Base-by-base conservation (phyloP, 2,113 vertebrate species). In the Scomber colias region DNA sequence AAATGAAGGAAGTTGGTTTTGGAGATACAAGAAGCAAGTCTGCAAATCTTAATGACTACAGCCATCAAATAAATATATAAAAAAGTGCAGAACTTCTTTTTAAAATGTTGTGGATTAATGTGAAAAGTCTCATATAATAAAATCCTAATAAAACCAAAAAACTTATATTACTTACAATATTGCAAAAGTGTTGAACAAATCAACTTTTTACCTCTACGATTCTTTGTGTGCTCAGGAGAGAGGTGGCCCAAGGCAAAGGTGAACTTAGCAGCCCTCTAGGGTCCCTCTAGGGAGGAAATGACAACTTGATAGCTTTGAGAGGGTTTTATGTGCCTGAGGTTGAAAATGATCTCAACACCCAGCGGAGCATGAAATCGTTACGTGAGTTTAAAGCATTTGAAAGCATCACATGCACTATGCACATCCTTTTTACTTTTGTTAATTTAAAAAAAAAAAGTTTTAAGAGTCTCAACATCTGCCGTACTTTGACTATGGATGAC, bases 301-400 rank as follows among this genome's bases (percentile, higher is more conserved):
- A 76, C 66, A 79, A 71, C 53, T 56, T 55, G n/a, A 19, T 46
- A 3, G 66, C 31, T 76, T 24, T 27, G 1, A 35, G n/a, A 16
- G 9, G 62, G 6, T 30, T 35, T 68, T 31, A 46, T 51, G 10
- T n/a, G 15, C 4, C 5, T 2, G 3, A n/a, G 16, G 3, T 16
- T 13, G 24, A 45, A 46, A 55, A 61, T 5, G 11, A 19, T n/a
- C 62, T 24, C 54, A 15, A 13, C 10, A 27, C 15, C 44, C 45
- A 16, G 45, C 15, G 31, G 30, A 45, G 4, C 59, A 24, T 50
- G 56, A 61, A 49, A 48, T 17, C 3, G 35, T 54, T 11, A 44
- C 2, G 46, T 9, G 2, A 30, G 30, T 75, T 55, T 16, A 46
- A 49, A 65, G 4, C 14, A 48, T 40, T 46, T 40, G n/a, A 31